Evolutionary conservation across 2,113 vertebrate genomes (phyloP).

Genomic region (Suncus etruscus): DNA sequence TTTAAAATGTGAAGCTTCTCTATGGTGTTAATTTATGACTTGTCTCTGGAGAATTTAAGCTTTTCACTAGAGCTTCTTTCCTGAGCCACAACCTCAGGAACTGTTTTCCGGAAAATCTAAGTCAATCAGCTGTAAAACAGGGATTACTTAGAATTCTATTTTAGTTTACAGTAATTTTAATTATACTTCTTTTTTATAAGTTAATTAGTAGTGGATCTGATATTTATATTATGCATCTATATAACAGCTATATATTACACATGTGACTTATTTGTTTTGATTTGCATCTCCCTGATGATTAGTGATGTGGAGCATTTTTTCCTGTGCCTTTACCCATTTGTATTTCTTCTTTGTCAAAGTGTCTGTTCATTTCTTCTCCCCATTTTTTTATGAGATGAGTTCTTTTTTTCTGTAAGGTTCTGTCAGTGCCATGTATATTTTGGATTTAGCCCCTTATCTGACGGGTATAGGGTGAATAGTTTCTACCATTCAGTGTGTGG

Average conservation of each 20-base stretch:
- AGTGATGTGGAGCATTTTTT: too few relatives aligned
- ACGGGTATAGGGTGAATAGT: too few relatives aligned
- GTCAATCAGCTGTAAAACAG: not conserved
- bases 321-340: too few relatives aligned
- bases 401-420: too few relatives aligned
- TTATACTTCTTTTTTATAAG: not conserved
- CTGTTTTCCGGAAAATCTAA: not conserved
- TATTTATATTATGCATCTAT: not conserved
- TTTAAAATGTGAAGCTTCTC: slow-evolving; percentile 38
- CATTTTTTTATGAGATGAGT: too few relatives aligned
- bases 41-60: not conserved
- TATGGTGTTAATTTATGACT: slow-evolving; percentile 41
- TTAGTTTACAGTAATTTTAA: not conserved
- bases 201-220: not conserved
- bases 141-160: not conserved
- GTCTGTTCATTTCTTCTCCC: too few relatives aligned
- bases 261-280: too few relatives aligned
- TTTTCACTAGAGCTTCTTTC: not conserved
- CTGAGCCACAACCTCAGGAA: not conserved
- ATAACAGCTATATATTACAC: not conserved
- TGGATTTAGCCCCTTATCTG: too few relatives aligned
- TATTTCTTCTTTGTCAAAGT: too few relatives aligned
- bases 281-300: too few relatives aligned
- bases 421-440: too few relatives aligned
- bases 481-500: too few relatives aligned